Percentiles rank a stretch among this genome's conserved stretches.
Evolutionary conservation across 2,888 invertebrate genomes (phyloP).

Genomic region (Temnothorax unifasciatus): DNA sequence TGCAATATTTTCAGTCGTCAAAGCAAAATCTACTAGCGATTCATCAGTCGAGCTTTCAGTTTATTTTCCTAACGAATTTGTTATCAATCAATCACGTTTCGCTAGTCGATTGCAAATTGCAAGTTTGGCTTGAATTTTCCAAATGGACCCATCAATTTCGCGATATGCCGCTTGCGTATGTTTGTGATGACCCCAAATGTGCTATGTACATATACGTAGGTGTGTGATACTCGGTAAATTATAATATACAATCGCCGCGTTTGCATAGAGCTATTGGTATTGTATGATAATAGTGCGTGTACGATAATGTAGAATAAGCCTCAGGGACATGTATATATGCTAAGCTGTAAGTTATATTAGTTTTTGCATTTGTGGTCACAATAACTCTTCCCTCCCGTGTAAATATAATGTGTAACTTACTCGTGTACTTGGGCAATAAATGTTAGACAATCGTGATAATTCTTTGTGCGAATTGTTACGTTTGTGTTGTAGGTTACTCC

Average conservation of each 20-base stretch:
- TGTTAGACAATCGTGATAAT: constrained; percentile 79
- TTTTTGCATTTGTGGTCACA: constrained; percentile 80
- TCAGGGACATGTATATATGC: constrained; percentile 83
- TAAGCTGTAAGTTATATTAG: constrained; percentile 78
- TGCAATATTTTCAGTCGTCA: constrained; percentile 35
- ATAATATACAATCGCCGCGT: constrained; percentile 54
- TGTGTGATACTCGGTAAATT: constrained; percentile 59
- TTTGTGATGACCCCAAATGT: constrained; percentile 61
- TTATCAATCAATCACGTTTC: constrained; percentile 22
- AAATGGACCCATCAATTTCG: constrained; percentile 46
- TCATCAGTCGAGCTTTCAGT: constrained; percentile 24
- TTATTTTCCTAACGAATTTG: constrained; percentile 34
- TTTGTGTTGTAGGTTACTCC: constrained; percentile 2
- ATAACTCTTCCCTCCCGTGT: constrained; percentile 72
- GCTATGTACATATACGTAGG: constrained; percentile 63
- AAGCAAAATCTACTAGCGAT: constrained; percentile 6
- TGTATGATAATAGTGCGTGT: constrained; percentile 77
- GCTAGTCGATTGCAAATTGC: constrained; percentile 34
- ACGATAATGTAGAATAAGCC: constrained; percentile 79
- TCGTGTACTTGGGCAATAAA: constrained; percentile 82
- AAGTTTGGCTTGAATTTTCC: constrained; percentile 22
- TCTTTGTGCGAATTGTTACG: constrained; percentile 26
- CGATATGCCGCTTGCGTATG: constrained; percentile 60
- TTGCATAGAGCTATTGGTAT: constrained; percentile 70
- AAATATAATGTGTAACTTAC: constrained; percentile 79